A percentile compares a stretch with the other conserved stretches of the same genome.
phyloP scores from a whole-genome alignment of 2,888 invertebrate species.

The Euzetes globulus region DNA sequence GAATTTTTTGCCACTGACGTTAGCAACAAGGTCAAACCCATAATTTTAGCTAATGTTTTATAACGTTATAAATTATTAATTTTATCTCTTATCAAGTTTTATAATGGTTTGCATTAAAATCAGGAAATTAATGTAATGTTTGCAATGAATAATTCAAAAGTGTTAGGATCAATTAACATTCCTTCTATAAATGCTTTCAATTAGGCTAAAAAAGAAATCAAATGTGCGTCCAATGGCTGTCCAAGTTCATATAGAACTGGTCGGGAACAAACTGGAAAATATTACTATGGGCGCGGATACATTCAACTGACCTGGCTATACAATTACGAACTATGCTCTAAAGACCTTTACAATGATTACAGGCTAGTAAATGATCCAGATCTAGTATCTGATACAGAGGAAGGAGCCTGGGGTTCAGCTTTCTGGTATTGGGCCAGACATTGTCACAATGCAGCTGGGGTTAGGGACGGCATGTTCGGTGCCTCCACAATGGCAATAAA shows the following conservation, averaged over 20 bases:
- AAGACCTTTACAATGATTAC: constrained; percentile 38
- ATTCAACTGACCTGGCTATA: constrained; percentile 34
- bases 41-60: background rate
- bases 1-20: too few species aligned
- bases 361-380: constrained; percentile 30
- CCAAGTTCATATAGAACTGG: constrained; percentile 22
- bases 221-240: constrained; percentile 20
- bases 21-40: too few species aligned
- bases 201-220: constrained; percentile 29
- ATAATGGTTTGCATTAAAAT: background rate
- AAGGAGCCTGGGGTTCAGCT: constrained; percentile 33
- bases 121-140: too few species aligned
- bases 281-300: constrained; percentile 32
- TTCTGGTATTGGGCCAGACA: constrained; percentile 33
- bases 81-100: background rate
- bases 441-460: constrained; percentile 12
- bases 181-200: background rate
- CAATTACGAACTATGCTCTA: constrained; percentile 36
- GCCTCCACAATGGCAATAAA: constrained; percentile 30
- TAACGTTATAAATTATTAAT: background rate
- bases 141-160: too few species aligned
- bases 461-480: constrained; percentile 25
- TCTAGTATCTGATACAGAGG: constrained; percentile 30
- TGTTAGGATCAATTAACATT: background rate
- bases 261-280: background rate